Percentiles rank a stretch among this genome's conserved stretches.
These are phyloP conservation scores for Noctua comes DNA, from an alignment of 2,888 invertebrate genomes.

Conservation along the genomic window DNA sequence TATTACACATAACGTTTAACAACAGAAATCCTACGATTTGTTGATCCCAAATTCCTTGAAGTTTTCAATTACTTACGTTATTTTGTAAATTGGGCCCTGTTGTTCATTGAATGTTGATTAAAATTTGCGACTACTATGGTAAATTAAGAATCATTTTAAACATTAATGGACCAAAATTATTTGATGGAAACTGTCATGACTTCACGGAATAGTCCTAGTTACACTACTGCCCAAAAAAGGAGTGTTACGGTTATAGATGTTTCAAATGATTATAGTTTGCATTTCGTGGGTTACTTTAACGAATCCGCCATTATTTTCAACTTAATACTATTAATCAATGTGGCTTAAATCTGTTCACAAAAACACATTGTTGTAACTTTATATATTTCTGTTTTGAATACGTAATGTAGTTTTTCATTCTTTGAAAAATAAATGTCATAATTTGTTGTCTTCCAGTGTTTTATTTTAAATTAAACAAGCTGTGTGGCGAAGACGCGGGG, in stretches of 20 bases:
- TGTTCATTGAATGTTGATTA: background rate
- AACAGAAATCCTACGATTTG: background rate
- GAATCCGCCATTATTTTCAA: background rate
- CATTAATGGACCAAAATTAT: background rate
- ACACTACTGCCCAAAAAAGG: too few relatives aligned
- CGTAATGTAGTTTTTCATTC: background rate
- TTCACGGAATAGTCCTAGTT: background rate
- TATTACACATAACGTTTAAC: background rate
- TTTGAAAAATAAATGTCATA: background rate
- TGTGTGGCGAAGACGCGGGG: too few relatives aligned
- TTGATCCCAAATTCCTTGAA: background rate
- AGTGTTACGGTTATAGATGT: background rate
- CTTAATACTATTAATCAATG: background rate
- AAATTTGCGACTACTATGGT: background rate
- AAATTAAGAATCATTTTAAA: background rate
- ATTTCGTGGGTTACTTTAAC: background rate
- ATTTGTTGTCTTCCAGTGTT: background rate
- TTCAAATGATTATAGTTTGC: background rate
- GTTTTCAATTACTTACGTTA: background rate
- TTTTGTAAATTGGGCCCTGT: background rate
- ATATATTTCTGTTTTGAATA: background rate
- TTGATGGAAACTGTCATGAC: background rate
- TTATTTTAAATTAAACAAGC: background rate
- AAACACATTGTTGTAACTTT: background rate
- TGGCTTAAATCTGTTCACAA: background rate